Evolutionary conservation across 37 sponge, comb jelly and placozoan genomes (phyloP).

Genomic region (Hexactinellida sp.): DNA sequence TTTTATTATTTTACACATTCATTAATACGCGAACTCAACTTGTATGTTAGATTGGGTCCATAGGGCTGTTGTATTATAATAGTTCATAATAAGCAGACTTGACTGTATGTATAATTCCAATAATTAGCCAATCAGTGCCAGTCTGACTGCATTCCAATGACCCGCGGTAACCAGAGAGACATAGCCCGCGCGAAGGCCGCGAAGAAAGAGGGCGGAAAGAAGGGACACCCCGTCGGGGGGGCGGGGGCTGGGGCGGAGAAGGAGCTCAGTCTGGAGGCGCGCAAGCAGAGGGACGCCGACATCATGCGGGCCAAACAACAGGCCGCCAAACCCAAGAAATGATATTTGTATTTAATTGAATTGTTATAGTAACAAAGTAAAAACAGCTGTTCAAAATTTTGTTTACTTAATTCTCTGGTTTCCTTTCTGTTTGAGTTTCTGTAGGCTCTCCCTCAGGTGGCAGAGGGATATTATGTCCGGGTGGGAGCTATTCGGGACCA

Average conservation of each 20-base stretch:
- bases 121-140: not conserved
- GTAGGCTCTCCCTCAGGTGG: not conserved
- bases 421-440: not conserved
- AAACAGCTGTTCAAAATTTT: not conserved
- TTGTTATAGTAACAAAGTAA: not conserved
- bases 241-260: slow-evolving; percentile 24
- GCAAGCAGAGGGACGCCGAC: slow-evolving; percentile 29
- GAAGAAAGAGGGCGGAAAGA: slow-evolving; percentile 22
- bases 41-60: no score
- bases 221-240: not conserved
- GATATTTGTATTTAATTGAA: not conserved
- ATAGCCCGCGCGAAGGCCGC: slow-evolving; percentile 29
- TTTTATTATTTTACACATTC: no score
- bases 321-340: slow-evolving; percentile 16
- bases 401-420: not conserved
- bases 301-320: slow-evolving; percentile 30
- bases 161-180: slow-evolving; percentile 37
- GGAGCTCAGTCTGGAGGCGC: slow-evolving; percentile 19
- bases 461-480: not conserved
- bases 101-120: no score
- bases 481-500: not conserved
- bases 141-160: not conserved
- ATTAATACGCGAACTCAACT: no score
- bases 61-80: no score
- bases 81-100: no score